Evolutionary conservation across 2,113 vertebrate species (phyloP), one percentile per base, ranked within the genome.

Genomic region (Ptychochromis oligacanthus): DNA sequence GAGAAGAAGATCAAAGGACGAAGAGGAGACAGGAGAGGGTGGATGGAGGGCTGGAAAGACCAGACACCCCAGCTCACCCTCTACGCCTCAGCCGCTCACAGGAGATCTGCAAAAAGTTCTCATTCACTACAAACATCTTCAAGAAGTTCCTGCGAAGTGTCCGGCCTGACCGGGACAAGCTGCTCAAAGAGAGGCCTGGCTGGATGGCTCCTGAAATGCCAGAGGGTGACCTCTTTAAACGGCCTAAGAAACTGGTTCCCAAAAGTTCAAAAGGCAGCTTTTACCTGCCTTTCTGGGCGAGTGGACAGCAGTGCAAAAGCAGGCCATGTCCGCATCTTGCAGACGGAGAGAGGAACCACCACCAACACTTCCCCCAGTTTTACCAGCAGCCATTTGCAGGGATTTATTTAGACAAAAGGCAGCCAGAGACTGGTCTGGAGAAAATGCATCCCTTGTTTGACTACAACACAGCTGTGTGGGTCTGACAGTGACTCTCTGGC

Each of bases 381-480:
- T 87, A 92, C 0, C 91, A 94, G 77, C 91, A 89, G 82, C 91
- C 92, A 56, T 93, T 93, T 75, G 75, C 92, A 56, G 95, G 91
- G 83, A 77, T 95, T 92, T 95, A 84, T 87, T 40, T 26, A 2
- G 91, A 95, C 89, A 65, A 81, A 85, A 91, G 92, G 88, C 93
- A 94, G 87, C 90, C 90, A 75, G 94, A 93, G 3, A 92, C 93
- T 9, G 28, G 91, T 77, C 78, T 87, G 75, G 92, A 95, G 84
- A 94, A 89, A 92, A 76, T 91, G 91, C 95, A 94, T 64, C 92
- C 95, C 0, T 95, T 97, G 74, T 98, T 99, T 95, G 98, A 99
- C 89, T 96, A 98, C 90, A 97, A 97, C 90, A 98, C 97, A 56
- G 98, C 97, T 31, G 98, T 99, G 26, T 99, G 98, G 98, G 98